Base-by-base conservation (phyloP, 2,888 invertebrate genomes). In the Tachina grossa region DNA sequence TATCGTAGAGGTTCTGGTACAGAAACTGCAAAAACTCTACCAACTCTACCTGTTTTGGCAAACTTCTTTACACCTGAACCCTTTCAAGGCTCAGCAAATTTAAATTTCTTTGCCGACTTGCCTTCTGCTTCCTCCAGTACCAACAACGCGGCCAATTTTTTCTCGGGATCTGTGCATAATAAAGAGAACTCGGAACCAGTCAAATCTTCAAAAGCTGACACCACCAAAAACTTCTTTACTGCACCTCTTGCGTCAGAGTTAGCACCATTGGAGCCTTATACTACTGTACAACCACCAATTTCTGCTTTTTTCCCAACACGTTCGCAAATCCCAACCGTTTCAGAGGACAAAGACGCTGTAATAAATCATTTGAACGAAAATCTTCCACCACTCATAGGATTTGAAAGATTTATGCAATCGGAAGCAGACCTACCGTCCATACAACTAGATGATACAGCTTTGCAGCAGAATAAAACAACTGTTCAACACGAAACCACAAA, bases 1-100 rank as follows among this genome's bases (percentile, higher is more conserved):
- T 87, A 87, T 81, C 86, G 87, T 8, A 85, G 59, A 65, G 74
- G 53, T 8, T 83, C 83, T 16, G 10, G 41, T 14, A 5, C 79
- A 6, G 83, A 75, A 41, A 41, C 79, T 68, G 55, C 78, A 74
- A 75, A 63, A 19, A 13, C 74, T 9, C 39, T 43, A 8, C 49
- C 63, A 41, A 22, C 57, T 9, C 83, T 80, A 59, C 87, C 87
- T 43, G 82, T 49, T 39, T 82, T 87, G 78, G 85, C 87, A 1
- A 88, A 87, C 66, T 88, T 88, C 61, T 88, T 88, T 84, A 86
- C 85, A 41, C 84, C 87, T 3, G 68, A 49, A 11, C 49, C 85
- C n/a, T 22, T 78, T 11, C 45, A 51, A 41, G 45, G 45, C 16
- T 57, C 57, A 9, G 49, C 53, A 11, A 86, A 87, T 19, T 86